Conservation (phyloP, 2,888 invertebrate genomes). For the Catocala nupta region DNA sequence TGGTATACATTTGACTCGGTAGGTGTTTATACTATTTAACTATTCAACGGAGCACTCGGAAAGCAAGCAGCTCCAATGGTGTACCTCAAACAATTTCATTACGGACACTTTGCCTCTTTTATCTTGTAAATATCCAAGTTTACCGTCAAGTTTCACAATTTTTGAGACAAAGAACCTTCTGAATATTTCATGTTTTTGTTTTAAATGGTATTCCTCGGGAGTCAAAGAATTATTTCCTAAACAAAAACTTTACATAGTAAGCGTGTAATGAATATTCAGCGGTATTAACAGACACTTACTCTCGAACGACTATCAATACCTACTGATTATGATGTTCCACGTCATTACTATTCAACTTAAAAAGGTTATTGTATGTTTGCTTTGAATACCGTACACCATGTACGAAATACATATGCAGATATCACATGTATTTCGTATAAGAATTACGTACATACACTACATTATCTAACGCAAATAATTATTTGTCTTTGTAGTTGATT, state of each 20-base stretch:
- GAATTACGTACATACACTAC: no score
- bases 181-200: slow-evolving; percentile 80
- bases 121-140: slow-evolving; percentile 77
- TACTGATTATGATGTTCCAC: slow-evolving; percentile 28
- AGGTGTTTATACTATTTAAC: slow-evolving; percentile 35
- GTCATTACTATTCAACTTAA: slow-evolving; percentile 27
- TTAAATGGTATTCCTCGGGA: slow-evolving; percentile 65
- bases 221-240: slow-evolving; percentile 70
- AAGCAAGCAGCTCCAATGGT: slow-evolving; percentile 33
- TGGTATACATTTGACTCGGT: slow-evolving; percentile 23
- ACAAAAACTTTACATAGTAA: slow-evolving; percentile 61
- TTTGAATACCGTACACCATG: no score
- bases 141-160: slow-evolving; percentile 75
- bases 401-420: no score
- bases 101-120: slow-evolving; percentile 66
- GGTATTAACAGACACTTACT: slow-evolving; percentile 45
- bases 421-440: no score
- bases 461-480: no score
- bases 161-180: slow-evolving; percentile 71
- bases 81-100: slow-evolving; percentile 59
- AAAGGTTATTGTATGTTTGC: slow-evolving; percentile 13
- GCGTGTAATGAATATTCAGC: slow-evolving; percentile 72
- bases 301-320: slow-evolving; percentile 44
- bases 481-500: no score
- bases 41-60: slow-evolving; percentile 32